Evolutionary conservation across 2,797 vertebrate species (phyloP), one percentile per base, ranked within the genome.

Genomic region (Gallinago solitaria): DNA sequence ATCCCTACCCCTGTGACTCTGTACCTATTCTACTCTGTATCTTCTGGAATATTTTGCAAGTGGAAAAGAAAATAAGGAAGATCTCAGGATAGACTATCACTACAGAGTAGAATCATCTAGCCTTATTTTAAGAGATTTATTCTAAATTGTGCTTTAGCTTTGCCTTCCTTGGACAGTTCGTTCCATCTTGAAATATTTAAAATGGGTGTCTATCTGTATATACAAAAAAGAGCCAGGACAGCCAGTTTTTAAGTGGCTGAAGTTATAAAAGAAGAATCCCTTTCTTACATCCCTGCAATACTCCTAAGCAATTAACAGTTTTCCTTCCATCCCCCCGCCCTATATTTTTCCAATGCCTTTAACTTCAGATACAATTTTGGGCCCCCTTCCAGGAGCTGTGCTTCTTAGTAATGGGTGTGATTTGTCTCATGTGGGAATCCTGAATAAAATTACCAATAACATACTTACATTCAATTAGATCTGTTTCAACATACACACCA

Each of bases 361-460:
- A 79, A 65, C 48, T 80, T 87, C 65, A 87, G 68, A 17, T 77
- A 45, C 8, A 77, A 12, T 30, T 89, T 89, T 85, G 73, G 50
- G 79, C 61, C 65, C 41, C 30, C 12, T 90, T 94, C 64, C 64
- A 84, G 82, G 50, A 89, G 24, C 53, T 80, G 68, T n/a, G 14
- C 45, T 83, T 90, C 50, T 82, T 53, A 80, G 50, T 84, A 89
- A 53, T 60, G 53, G 53, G 56, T 79, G 60, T 80, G 83, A 89
- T 93, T 94, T 93, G 11, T 75, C 86, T 95, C 71, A 74, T 37
- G 73, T 80, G 75, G 50, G 64, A 87, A 77, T 68, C 61, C 67
- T 43, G 61, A 95, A 87, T 94, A 87, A 90, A 95, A 85, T 95
- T 77, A 95, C 75, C 78, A 69, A 14, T 87, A 93, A 74, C 75